Evolutionary conservation across 2,888 invertebrate species (phyloP).

Genomic region (Thera obeliscata): DNA sequence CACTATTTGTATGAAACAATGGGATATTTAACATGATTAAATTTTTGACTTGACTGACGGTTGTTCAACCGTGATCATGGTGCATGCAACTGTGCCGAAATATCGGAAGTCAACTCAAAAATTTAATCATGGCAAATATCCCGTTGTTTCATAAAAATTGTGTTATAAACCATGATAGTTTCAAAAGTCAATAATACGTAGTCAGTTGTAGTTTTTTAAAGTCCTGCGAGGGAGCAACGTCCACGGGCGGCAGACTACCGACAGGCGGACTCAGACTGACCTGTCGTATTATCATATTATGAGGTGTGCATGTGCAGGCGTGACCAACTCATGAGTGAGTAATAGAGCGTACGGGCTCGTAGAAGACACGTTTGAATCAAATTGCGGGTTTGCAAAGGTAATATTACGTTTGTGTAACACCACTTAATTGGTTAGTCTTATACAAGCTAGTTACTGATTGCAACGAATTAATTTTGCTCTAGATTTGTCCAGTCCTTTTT

Average conservation of each 20-base stretch:
- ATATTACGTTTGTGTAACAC: neutral
- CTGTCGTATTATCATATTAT: slow-evolving; percentile 65
- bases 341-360: slow-evolving; percentile 37
- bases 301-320: slow-evolving; percentile 54
- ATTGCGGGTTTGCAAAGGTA: neutral
- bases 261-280: slow-evolving; percentile 51
- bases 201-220: neutral
- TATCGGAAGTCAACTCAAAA: too few species aligned
- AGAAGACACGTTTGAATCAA: neutral
- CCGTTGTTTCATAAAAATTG: too few species aligned
- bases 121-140: too few species aligned
- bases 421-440: too few species aligned
- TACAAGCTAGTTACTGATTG: neutral
- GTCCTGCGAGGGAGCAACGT: slow-evolving; percentile 51
- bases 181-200: too few species aligned
- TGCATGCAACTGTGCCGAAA: too few species aligned
- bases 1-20: too few species aligned
- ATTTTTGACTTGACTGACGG: too few species aligned
- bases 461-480: neutral
- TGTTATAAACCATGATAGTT: too few species aligned
- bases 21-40: too few species aligned
- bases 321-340: slow-evolving; percentile 44
- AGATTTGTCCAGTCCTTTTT: too few species aligned
- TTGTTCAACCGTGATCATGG: too few species aligned
- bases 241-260: slow-evolving; percentile 50